Conservation (phyloP, 2,888 invertebrate species). For the Orchesella flavescens region DNA sequence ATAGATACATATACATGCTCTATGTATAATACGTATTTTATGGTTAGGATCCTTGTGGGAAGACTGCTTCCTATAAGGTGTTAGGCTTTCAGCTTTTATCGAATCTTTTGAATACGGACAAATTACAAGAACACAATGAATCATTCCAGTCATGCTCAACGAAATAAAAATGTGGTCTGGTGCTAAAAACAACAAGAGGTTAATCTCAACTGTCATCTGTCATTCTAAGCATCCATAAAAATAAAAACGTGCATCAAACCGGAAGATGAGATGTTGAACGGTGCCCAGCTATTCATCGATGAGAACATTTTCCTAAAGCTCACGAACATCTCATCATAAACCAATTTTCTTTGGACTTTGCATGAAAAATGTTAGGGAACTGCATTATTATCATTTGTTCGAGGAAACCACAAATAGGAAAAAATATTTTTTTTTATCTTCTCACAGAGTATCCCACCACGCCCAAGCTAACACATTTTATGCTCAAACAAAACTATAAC, state of each 20-base stretch:
- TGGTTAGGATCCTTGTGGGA: slow-evolving; percentile 23
- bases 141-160: neutral
- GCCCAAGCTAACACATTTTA: slow-evolving; percentile 56
- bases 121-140: neutral
- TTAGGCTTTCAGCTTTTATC: slow-evolving; percentile 32
- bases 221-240: neutral
- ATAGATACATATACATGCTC: neutral
- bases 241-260: no score
- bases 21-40: slow-evolving; percentile 1
- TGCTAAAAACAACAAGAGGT: neutral
- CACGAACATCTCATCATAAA: neutral
- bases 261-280: no score
- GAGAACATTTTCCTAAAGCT: neutral
- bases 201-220: neutral
- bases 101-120: slow-evolving; percentile 14
- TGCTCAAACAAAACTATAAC: slow-evolving; percentile 14
- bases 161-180: neutral
- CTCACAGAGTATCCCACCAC: slow-evolving; percentile 50
- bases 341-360: neutral
- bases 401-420: slow-evolving; percentile 54
- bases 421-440: slow-evolving; percentile 55
- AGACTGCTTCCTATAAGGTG: slow-evolving; percentile 28
- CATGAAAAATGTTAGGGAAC: neutral
- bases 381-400: slow-evolving; percentile 21
- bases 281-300: no score